Conservation (phyloP, 2,797 vertebrate species). For the Melanotaenia trifasciata region DNA sequence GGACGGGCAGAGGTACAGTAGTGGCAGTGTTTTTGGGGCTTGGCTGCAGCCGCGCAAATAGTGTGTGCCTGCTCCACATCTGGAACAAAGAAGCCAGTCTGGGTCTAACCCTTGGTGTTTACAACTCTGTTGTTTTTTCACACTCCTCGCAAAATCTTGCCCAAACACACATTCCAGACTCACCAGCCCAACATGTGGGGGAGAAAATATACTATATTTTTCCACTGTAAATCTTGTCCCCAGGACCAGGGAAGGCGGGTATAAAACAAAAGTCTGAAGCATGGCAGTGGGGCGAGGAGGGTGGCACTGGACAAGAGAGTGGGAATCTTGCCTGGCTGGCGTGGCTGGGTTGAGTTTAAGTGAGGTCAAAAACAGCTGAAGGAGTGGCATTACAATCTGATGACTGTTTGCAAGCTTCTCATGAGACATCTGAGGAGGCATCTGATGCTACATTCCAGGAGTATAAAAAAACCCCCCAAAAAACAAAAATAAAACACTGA, state of each 20-base stretch:
- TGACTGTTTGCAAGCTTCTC: slow-evolving; percentile 51
- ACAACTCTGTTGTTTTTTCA: slow-evolving; percentile 84
- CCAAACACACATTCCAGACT: slow-evolving; percentile 82
- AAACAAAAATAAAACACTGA: slow-evolving; percentile 4
- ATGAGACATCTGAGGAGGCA: slow-evolving; percentile 27
- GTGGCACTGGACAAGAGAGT: slow-evolving; percentile 35
- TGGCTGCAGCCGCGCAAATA: slow-evolving; percentile 41
- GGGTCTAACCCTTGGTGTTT: slow-evolving; percentile 78
- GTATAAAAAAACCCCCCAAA: slow-evolving; percentile 11
- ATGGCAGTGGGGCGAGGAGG: slow-evolving; percentile 45
- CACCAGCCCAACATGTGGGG: slow-evolving; percentile 77
- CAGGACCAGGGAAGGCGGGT: slow-evolving; percentile 39
- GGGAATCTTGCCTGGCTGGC: slow-evolving; percentile 36
- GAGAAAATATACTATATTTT: slow-evolving; percentile 73
- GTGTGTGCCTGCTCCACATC: slow-evolving; percentile 71
- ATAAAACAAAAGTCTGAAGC: slow-evolving; percentile 61
- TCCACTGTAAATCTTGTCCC: slow-evolving; percentile 82
- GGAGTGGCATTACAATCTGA: slow-evolving; percentile 45
- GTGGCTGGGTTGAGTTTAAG: slow-evolving; percentile 65
- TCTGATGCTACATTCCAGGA: slow-evolving; percentile 26
- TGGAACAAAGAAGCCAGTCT: slow-evolving; percentile 80
- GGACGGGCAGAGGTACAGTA: slow-evolving; percentile 48
- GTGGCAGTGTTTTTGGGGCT: slow-evolving; percentile 43
- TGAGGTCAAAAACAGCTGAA: slow-evolving; percentile 66
- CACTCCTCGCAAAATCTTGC: slow-evolving; percentile 77